Conservation (phyloP, 2,113 vertebrate species). For the Anseranas semipalmata region DNA sequence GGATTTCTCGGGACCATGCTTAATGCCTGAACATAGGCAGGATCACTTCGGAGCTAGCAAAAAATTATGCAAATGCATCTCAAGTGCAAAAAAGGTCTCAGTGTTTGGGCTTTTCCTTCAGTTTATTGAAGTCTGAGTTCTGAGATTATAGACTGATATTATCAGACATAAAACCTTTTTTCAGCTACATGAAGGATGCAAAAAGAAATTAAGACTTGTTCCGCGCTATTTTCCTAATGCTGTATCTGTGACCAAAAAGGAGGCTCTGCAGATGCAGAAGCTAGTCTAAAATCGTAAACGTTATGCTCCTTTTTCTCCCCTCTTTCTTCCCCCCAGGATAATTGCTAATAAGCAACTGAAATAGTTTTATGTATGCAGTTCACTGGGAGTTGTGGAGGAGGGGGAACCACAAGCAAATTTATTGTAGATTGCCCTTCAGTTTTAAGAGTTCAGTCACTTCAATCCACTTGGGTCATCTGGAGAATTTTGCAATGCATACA, state of each 20-base stretch:
- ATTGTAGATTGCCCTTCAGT: neutral
- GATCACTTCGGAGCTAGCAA: neutral
- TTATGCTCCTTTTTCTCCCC: too few relatives aligned
- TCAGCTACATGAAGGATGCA: neutral
- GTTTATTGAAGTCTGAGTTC: neutral
- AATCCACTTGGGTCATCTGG: neutral
- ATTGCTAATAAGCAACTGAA: neutral
- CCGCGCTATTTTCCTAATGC: fast-evolving
- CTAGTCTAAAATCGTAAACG: neutral
- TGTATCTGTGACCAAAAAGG: neutral
- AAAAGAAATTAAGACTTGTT: neutral
- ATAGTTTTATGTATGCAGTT: neutral
- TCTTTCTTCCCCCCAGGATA: neutral
- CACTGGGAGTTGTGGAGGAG: neutral
- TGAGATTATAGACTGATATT: neutral
- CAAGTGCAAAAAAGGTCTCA: neutral
- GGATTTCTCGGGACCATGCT: neutral
- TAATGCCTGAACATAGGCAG: neutral
- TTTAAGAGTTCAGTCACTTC: neutral
- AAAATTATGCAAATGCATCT: neutral
- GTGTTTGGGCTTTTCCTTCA: neutral
- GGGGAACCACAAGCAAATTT: neutral
- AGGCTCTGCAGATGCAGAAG: neutral
- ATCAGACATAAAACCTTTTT: neutral
- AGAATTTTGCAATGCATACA: neutral